Evolutionary conservation across 2,797 vertebrate genomes (phyloP), one percentile per base, ranked within the genome.

Genomic region (Leontocebus nigricollis): DNA sequence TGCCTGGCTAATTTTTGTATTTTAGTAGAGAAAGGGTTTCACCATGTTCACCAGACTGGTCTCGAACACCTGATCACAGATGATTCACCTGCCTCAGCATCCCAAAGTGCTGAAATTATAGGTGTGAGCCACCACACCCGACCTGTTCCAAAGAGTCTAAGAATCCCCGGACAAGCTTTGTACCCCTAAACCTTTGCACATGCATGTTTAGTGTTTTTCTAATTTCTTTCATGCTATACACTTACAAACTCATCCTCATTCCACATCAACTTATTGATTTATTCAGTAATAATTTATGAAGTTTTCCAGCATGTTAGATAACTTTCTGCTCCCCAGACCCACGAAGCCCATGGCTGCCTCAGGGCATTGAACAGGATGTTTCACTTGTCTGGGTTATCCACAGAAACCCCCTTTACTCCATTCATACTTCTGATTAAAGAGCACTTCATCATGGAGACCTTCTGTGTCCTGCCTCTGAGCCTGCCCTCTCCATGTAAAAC

Each of bases 381-480:
- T 20, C 2, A 59, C 17, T 12, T 20, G 24, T 19, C 50, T 55
- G 8, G 48, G 33, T 2, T 22, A 33, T 3, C 6, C 1, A 6
- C 12, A 19, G 2, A 20, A 64, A 2, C 9, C 4, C 7, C 10
- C 27, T 15, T 20, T 5, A 13, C 19, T 41, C 7, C 5, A 24
- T 46, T 80, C 10, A 84, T 15, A 36, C 73, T 55, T 80, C 24
- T 70, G 10, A 7, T 67, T 5, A 41, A 1, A 11, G 61, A 1
- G 44, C 5, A 13, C 1, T 11, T 83, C 22, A 82, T 44, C n/a
- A 24, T 2, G 0, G 20, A 73, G 11, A 70, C 36, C 3, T 19
- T 30, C 30, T 89, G 24, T 75, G 33, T 73, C 52, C 36, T 80
- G 33, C 30, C 79, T 19, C 8, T 14, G 27, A 8, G 9, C n/a